Percentiles rank a stretch among this genome's conserved stretches.
Evolutionary conservation across 2,113 vertebrate species (phyloP).

Genomic region (Hemiprocne comata): DNA sequence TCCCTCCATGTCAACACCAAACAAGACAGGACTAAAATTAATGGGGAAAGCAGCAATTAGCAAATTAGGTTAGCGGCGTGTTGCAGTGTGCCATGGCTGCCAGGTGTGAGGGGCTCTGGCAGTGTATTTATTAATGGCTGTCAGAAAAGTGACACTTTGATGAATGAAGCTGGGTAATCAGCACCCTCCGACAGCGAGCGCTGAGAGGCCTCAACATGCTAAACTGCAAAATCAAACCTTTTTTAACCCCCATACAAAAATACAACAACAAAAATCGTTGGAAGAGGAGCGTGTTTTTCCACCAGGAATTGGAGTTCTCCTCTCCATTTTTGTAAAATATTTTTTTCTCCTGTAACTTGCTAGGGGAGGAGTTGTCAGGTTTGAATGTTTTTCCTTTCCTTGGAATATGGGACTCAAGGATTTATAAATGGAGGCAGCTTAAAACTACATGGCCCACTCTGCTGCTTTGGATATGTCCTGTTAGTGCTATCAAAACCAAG

Average conservation of each 20-base stretch:
- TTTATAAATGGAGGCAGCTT: not conserved
- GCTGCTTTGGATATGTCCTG: not conserved
- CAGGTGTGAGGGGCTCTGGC: constrained; percentile 97
- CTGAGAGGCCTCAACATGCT: constrained; percentile 93
- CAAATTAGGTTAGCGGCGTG: constrained; percentile 96
- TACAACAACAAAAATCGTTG: not conserved
- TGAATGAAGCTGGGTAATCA: constrained; percentile 99
- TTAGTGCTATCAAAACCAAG: not conserved
- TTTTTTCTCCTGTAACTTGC: not conserved
- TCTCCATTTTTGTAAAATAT: not conserved
- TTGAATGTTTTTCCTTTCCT: not conserved
- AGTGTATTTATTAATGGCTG: constrained; percentile 99
- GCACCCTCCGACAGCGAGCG: constrained; percentile 93
- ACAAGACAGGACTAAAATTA: constrained; percentile 93
- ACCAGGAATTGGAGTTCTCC: not conserved
- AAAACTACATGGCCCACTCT: not conserved
- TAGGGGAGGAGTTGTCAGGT: not conserved
- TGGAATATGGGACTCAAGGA: not conserved
- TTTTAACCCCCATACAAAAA: constrained; percentile 57
- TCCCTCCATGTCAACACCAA: constrained; percentile 85
- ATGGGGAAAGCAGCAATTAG: constrained; percentile 99
- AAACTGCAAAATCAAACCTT: constrained; percentile 86
- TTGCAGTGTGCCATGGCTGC: constrained; percentile 89
- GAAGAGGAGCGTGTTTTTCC: not conserved
- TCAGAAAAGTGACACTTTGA: constrained; percentile 99